These are phyloP conservation scores for Cercocebus atys DNA, from an alignment of 2,113 vertebrate species.

Conservation along the genomic window DNA sequence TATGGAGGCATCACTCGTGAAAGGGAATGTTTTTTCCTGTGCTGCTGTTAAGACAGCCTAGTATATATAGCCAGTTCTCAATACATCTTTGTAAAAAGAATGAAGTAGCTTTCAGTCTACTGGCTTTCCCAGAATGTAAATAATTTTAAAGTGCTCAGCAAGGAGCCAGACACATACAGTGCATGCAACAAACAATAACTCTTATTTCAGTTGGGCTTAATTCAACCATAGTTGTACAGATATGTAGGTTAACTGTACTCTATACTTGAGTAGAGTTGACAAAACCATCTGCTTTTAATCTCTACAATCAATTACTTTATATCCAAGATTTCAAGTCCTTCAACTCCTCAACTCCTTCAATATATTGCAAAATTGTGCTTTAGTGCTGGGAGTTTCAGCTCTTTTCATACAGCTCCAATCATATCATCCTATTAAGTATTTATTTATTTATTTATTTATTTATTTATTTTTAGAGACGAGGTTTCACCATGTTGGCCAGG, in stretches of 20 bases:
- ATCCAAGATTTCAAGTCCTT: background rate
- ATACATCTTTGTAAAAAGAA: background rate
- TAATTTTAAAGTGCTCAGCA: background rate
- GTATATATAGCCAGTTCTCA: background rate
- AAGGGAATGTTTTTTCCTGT: background rate
- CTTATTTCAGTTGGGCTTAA: background rate
- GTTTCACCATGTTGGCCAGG: too few relatives aligned
- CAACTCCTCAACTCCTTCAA: background rate
- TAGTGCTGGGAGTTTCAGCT: background rate
- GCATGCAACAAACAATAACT: background rate
- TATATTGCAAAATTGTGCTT: background rate
- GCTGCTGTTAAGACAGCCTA: background rate
- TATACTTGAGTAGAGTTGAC: background rate
- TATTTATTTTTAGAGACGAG: too few relatives aligned
- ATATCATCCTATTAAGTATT: background rate
- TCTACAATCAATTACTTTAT: background rate
- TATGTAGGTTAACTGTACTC: background rate
- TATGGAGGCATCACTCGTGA: background rate
- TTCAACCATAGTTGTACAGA: background rate
- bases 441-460: too few relatives aligned
- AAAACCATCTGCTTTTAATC: background rate
- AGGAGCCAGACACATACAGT: background rate
- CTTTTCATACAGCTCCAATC: background rate
- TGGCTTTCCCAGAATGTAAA: background rate
- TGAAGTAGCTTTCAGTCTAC: background rate